phyloP scores from a whole-genome alignment of 2,113 vertebrate genomes.

The Cephalopterus ornatus region DNA sequence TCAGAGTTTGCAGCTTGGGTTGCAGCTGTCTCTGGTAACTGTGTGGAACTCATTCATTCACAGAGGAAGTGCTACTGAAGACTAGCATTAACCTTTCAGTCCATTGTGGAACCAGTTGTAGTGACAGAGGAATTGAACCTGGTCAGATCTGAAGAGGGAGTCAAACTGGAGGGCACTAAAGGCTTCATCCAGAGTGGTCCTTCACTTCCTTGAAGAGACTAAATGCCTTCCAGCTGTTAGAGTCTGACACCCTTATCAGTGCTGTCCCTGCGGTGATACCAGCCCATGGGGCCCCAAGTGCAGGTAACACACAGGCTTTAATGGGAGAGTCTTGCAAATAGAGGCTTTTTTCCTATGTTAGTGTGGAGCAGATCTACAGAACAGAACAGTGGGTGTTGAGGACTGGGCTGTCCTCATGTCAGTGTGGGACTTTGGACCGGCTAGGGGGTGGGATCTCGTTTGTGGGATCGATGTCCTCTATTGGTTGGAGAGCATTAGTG shows the following conservation, averaged over 20 bases:
- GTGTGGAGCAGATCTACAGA: background rate
- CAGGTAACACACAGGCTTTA: background rate
- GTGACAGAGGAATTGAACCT: background rate
- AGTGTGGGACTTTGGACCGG: background rate
- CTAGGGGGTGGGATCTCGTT: rapidly evolving
- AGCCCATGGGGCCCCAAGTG: rapidly evolving
- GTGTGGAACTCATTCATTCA: background rate
- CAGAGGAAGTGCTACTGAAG: background rate
- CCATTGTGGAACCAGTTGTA: background rate
- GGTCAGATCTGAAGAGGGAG: background rate
- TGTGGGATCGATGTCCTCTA: background rate
- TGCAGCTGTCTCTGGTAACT: background rate
- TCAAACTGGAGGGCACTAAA: background rate
- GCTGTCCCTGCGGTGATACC: background rate
- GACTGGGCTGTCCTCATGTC: background rate
- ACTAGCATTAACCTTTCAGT: background rate
- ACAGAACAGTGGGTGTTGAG: background rate
- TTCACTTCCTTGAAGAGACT: background rate
- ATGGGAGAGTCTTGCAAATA: rapidly evolving
- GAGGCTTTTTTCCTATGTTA: rapidly evolving
- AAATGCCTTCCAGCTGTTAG: background rate
- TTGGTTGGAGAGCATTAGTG: background rate
- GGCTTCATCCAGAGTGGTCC: background rate
- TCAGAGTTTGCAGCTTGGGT: background rate
- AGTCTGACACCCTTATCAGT: rapidly evolving